Percentiles rank a stretch among this genome's conserved stretches.
These are phyloP conservation scores for Noctua fimbriata DNA, from an alignment of 2,888 invertebrate species.

Conservation along the genomic window DNA sequence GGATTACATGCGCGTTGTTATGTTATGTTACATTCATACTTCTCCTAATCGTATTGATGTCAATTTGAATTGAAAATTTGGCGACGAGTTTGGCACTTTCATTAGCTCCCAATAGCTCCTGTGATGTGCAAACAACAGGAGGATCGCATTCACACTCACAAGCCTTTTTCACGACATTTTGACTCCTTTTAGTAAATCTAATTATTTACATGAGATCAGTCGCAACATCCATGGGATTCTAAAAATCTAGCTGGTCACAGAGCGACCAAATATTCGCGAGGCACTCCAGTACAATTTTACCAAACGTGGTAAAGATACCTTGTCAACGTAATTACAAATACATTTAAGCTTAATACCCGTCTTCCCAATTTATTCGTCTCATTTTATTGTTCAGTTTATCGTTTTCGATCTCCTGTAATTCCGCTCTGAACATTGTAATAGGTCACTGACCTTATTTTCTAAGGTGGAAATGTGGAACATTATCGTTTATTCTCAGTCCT, in stretches of 20 bases:
- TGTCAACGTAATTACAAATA: slow-evolving; percentile 7
- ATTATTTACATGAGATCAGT: background rate
- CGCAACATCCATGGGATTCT: background rate
- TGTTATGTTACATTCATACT: background rate
- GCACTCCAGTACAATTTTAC: background rate
- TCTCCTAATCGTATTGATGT: background rate
- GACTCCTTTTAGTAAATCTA: no score
- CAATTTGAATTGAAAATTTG: no score
- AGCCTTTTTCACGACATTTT: no score
- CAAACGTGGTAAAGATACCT: background rate
- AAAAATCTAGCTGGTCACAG: background rate
- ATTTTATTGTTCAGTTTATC: slow-evolving; percentile 32
- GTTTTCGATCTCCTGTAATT: slow-evolving; percentile 28
- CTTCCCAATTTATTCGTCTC: slow-evolving; percentile 16
- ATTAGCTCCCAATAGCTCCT: no score
- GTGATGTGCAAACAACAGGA: no score
- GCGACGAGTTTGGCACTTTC: background rate
- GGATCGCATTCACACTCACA: background rate
- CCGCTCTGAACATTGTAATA: slow-evolving; percentile 13
- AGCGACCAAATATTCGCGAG: background rate
- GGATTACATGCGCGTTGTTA: background rate
- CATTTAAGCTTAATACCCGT: slow-evolving; percentile 15
- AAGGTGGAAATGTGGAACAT: slow-evolving; percentile 27
- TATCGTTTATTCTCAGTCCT: slow-evolving; percentile 28
- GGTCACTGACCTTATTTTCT: slow-evolving; percentile 17